These are phyloP conservation scores for Pentalonia nigronervosa DNA, from an alignment of 1,140 invertebrate species.

Conservation along the genomic window DNA sequence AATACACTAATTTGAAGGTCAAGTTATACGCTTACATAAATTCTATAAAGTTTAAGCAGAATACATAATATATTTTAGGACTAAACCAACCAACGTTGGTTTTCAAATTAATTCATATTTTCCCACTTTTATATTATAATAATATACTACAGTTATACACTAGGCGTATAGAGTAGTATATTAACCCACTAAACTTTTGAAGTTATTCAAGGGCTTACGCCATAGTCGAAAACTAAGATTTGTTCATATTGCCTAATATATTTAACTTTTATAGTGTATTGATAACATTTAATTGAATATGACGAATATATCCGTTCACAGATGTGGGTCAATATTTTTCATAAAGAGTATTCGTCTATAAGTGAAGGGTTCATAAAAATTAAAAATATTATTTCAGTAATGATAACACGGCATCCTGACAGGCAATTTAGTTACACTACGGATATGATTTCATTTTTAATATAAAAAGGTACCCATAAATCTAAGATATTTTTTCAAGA, in stretches of 20 bases:
- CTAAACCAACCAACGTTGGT: neutral
- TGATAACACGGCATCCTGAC: neutral
- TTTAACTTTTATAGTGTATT: neutral
- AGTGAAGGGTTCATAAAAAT: neutral
- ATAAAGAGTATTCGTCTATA: neutral
- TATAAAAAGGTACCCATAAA: neutral
- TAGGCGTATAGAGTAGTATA: too few species aligned
- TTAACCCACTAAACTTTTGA: neutral
- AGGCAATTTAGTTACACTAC: neutral
- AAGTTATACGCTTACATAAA: too few species aligned
- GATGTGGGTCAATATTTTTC: neutral
- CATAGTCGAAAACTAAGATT: neutral
- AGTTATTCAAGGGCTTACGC: neutral
- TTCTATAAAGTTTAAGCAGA: too few species aligned
- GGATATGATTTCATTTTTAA: neutral
- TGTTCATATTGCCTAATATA: neutral
- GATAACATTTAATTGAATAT: neutral
- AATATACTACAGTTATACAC: too few species aligned
- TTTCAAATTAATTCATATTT: neutral
- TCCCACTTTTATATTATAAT: neutral
- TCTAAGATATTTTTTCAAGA: neutral
- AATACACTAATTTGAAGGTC: too few species aligned
- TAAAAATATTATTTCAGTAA: neutral
- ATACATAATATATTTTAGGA: neutral
- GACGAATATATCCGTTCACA: neutral